phyloP scores from a whole-genome alignment of 1,140 invertebrate genomes.

The Ostrea edulis region DNA sequence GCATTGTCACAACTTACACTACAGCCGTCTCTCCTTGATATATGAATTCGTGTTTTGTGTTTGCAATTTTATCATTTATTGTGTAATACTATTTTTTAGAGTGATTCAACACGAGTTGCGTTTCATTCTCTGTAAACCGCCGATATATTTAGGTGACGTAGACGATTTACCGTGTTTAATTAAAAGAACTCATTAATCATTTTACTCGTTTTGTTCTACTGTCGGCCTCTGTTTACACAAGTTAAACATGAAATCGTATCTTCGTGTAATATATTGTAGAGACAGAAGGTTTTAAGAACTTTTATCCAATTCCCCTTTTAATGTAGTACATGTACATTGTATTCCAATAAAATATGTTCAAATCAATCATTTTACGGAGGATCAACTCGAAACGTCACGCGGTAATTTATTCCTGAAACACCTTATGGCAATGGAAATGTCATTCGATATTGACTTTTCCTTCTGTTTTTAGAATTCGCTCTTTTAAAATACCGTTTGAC shows the following conservation, averaged over 20 bases:
- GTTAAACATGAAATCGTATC: too few relatives aligned
- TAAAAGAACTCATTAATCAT: neutral
- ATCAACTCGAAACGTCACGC: neutral
- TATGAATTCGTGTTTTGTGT: neutral
- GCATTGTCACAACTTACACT: neutral
- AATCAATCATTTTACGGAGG: too few relatives aligned
- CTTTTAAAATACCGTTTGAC: neutral
- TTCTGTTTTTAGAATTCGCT: neutral
- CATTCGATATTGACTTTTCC: neutral
- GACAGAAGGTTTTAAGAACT: too few relatives aligned
- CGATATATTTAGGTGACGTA: neutral
- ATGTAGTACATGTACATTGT: too few relatives aligned
- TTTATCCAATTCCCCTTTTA: too few relatives aligned
- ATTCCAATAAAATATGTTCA: too few relatives aligned
- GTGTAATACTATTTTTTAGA: neutral
- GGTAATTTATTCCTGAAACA: neutral
- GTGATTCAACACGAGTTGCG: neutral
- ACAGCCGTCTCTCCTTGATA: neutral
- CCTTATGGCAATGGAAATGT: neutral
- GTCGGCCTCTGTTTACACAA: too few relatives aligned
- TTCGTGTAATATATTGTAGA: too few relatives aligned
- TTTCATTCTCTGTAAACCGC: neutral
- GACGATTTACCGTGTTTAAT: neutral
- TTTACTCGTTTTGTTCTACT: neutral
- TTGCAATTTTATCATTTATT: too few relatives aligned